Evolutionary conservation across 2,888 invertebrate species (phyloP), one percentile per base, ranked within the genome.

Genomic region (Dynastes tityus): DNA sequence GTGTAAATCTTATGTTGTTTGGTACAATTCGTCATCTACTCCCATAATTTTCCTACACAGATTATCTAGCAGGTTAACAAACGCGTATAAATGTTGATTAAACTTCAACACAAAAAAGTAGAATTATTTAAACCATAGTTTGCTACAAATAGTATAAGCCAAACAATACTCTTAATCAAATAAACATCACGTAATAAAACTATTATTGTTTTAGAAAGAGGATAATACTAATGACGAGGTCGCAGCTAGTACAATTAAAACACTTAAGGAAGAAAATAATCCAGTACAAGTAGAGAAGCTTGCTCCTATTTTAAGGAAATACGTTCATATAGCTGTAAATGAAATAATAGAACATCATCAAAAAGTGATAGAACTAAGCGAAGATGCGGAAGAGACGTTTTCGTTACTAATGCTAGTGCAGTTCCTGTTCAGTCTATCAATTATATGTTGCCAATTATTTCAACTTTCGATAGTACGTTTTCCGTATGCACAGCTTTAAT

Each of bases 361-460:
- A 27, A 70, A 70, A 45, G 80, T 82, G 32, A 61, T 82, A 16
- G 53, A 80, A 2, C 73, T 82, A n/a, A 53, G 80, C 13, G 73
- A 79, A 22, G 76, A 78, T 13, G 74, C 78, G 68, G 82, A 82
- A 58, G 65, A 79, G 6, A 81, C 80, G 0, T 82, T 82, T 74
- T 78, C 67, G 13, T 58, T 74, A 8, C 27, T 82, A 27, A 74
- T 81, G 63, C 77, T 82, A 9, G 74, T 80, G n/a, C 79, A 81
- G 37, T 81, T 82, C 40, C 71, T 82, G 29, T 79, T 80, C 29
- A 80, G 78, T 70, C 63, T 82, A 11, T 51, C 78, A 13, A 55
- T 77, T n/a, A 45, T 82, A 5, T 82, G 82, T 49, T 81, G 80
- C 40, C 80, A 78, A 22, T 71, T 82, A 8, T 82, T 81, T 74